Evolutionary conservation across 2,113 vertebrate species (phyloP).

Genomic region (Mellivora capensis): DNA sequence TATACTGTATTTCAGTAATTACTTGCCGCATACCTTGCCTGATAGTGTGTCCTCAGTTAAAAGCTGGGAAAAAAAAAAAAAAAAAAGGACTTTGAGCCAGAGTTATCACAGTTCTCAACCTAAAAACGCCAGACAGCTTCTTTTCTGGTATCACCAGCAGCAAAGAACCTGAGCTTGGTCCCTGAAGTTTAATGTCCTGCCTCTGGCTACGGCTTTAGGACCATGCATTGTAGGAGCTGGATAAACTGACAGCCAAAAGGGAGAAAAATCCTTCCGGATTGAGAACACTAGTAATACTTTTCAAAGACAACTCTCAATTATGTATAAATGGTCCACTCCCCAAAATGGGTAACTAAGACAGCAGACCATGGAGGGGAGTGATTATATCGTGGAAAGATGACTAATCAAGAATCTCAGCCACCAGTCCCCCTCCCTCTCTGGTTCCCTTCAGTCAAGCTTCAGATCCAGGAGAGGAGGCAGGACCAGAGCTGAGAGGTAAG

Average conservation of each 20-base stretch:
- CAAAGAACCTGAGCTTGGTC: background rate
- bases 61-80: background rate
- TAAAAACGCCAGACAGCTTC: background rate
- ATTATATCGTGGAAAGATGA: background rate
- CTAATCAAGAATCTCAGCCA: background rate
- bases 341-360: background rate
- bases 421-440: background rate
- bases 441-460: background rate
- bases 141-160: background rate
- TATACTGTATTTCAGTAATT: background rate
- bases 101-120: background rate
- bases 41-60: background rate
- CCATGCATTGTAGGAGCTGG: background rate
- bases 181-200: background rate
- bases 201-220: background rate
- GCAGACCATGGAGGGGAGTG: background rate
- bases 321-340: background rate
- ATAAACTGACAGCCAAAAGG: background rate
- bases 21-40: background rate
- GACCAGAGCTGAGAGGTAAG: background rate
- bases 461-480: background rate
- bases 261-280: background rate
- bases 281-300: background rate
- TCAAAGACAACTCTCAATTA: conserved; percentile 33
- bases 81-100: background rate